Percentiles rank a stretch among this genome's conserved stretches.
These are phyloP conservation scores for Heterotilapia buettikoferi DNA, from an alignment of 2,113 vertebrate species.

Conservation along the genomic window DNA sequence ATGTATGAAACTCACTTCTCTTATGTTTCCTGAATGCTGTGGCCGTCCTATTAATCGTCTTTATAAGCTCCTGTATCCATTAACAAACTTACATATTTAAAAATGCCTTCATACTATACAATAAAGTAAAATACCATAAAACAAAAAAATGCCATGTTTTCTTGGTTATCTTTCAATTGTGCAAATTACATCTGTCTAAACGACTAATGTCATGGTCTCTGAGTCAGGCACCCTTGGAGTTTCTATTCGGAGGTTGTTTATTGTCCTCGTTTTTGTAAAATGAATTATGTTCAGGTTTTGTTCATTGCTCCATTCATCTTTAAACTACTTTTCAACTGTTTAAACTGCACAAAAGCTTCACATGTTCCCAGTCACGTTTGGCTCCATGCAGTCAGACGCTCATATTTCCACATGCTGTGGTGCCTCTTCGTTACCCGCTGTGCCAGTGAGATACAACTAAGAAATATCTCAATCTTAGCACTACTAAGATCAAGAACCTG, in stretches of 20 bases:
- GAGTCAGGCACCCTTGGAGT: fast-evolving
- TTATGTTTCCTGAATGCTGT: background rate
- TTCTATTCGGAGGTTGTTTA: background rate
- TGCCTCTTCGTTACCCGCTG: fast-evolving
- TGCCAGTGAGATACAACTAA: background rate
- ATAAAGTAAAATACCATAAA: background rate
- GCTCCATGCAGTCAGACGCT: background rate
- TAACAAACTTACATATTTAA: fast-evolving
- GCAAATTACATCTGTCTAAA: background rate
- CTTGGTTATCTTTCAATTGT: background rate
- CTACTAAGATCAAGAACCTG: background rate
- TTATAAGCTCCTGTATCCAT: background rate
- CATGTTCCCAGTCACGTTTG: background rate
- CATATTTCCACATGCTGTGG: background rate
- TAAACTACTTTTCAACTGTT: too few relatives aligned
- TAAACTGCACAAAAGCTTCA: background rate
- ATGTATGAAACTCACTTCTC: background rate
- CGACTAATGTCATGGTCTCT: background rate
- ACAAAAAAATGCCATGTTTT: background rate
- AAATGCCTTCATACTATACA: background rate
- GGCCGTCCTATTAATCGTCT: background rate
- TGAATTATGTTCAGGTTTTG: background rate
- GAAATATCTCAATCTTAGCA: background rate
- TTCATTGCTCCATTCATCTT: too few relatives aligned
- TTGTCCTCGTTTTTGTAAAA: background rate